A percentile compares a stretch with the other conserved stretches of the same genome.
Evolutionary conservation across 2,113 vertebrate genomes (phyloP).

Genomic region (Ammospiza nelsoni): DNA sequence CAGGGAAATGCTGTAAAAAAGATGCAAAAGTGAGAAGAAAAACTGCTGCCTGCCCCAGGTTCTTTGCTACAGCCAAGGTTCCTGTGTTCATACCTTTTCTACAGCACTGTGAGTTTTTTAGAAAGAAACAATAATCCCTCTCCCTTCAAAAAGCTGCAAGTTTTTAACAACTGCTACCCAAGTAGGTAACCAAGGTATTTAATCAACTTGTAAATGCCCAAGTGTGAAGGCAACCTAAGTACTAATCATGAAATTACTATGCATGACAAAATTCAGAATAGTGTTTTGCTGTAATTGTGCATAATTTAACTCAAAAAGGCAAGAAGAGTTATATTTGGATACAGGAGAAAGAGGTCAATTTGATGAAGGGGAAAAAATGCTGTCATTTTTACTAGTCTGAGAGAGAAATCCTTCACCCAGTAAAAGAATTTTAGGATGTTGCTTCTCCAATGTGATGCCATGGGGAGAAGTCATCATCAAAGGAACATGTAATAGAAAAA

Average conservation of each 20-base stretch:
- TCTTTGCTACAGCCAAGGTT: neutral
- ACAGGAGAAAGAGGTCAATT: constrained; percentile 25
- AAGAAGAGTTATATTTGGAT: constrained; percentile 25
- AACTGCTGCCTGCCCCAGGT: neutral
- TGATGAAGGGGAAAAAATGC: neutral
- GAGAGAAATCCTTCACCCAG: neutral
- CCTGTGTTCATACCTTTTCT: neutral
- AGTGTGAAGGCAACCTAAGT: constrained; percentile 5
- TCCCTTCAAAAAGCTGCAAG: neutral
- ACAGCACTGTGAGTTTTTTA: neutral
- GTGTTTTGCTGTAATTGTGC: constrained; percentile 51
- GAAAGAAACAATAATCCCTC: neutral
- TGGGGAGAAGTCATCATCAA: neutral
- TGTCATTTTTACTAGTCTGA: neutral
- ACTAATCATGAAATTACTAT: constrained; percentile 48
- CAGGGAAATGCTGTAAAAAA: neutral
- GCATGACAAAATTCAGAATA: constrained; percentile 51
- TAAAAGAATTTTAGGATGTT: neutral
- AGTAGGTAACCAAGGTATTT: neutral
- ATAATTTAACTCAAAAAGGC: constrained; percentile 45
- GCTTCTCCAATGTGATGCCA: neutral
- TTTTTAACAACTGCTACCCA: neutral
- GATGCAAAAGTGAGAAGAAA: neutral
- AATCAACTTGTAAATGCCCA: constrained; percentile 35
- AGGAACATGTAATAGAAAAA: neutral